These are phyloP conservation scores for Tanypteryx hageni DNA, from an alignment of 2,888 invertebrate genomes.

Conservation along the genomic window DNA sequence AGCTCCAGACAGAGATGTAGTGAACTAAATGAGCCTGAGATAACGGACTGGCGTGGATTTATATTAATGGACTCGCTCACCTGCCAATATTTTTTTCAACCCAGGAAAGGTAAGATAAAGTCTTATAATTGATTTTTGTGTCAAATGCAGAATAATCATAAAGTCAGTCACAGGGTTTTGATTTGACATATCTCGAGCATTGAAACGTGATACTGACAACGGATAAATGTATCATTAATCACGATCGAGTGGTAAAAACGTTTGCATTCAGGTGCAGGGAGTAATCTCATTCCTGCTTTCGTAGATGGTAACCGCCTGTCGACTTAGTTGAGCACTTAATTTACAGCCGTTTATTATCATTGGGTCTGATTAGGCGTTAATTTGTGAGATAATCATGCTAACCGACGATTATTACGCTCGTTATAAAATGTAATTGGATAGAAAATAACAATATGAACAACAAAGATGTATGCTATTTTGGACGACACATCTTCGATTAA, in stretches of 20 bases:
- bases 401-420: not conserved
- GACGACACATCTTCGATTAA: too few relatives aligned
- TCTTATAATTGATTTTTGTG: constrained; percentile 16
- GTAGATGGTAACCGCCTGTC: not conserved
- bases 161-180: not conserved
- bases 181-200: not conserved
- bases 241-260: not conserved
- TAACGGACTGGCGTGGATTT: not conserved
- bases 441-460: not conserved
- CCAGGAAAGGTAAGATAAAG: not conserved
- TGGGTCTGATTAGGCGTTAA: not conserved
- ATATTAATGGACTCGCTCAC: constrained; percentile 19
- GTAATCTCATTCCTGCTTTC: not conserved
- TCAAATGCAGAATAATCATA: not conserved
- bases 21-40: not conserved
- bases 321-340: not conserved
- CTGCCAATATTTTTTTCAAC: constrained; percentile 10
- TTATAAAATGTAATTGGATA: not conserved
- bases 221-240: not conserved
- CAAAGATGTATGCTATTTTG: too few relatives aligned
- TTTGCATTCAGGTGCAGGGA: not conserved
- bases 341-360: not conserved
- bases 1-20: not conserved
- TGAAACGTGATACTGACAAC: constrained; percentile 12
- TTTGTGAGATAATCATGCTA: not conserved